Evolutionary conservation across 2,113 vertebrate species (phyloP), one percentile per base, ranked within the genome.

Genomic region (Terrapene triunguis): DNA sequence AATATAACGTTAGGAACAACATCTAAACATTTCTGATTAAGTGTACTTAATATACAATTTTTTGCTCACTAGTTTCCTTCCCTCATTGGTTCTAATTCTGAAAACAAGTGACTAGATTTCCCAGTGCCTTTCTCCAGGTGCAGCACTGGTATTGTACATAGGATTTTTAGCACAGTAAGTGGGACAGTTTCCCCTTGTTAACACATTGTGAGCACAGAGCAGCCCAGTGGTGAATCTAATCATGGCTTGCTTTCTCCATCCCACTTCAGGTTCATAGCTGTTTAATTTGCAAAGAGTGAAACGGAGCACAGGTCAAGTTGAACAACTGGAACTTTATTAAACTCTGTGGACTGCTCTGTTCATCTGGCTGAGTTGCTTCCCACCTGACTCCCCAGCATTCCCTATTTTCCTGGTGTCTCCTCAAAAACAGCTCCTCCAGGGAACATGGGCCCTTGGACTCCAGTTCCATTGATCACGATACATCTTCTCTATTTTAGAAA

Each of bases 21-120:
- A 55, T 55, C 21, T 76, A 55, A 93, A 88, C 54, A 5, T 84
- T 90, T 94, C 69, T 79, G 5, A 1, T 44, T 38, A 82, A 82
- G 88, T 0, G 0, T 35, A 29, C 72, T 25, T n/a, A 76, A 72
- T 47, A 25, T 55, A 24, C 54, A 55, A 4, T 55, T 55, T 82
- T 72, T 51, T 86, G 29, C 35, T 95, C 47, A 65, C 83, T 14
- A 0, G 0, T 17, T 55, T 82, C 22, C 55, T 89, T 87, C 83
- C 53, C 90, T 92, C 59, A 6, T 47, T 19, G 4, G 51, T 35
- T 84, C 10, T 24, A 21, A 55, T 69, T 82, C 54, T 53, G 47
- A 69, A 11, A 3, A 0, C 2, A 32, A 86, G n/a, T 55, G 0
- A 0, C 80, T 84, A 32, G 84, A 17, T 21, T 82, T 16, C 55